These are phyloP conservation scores for Polydrusus cervinus DNA, from an alignment of 2,888 invertebrate genomes.

Conservation along the genomic window DNA sequence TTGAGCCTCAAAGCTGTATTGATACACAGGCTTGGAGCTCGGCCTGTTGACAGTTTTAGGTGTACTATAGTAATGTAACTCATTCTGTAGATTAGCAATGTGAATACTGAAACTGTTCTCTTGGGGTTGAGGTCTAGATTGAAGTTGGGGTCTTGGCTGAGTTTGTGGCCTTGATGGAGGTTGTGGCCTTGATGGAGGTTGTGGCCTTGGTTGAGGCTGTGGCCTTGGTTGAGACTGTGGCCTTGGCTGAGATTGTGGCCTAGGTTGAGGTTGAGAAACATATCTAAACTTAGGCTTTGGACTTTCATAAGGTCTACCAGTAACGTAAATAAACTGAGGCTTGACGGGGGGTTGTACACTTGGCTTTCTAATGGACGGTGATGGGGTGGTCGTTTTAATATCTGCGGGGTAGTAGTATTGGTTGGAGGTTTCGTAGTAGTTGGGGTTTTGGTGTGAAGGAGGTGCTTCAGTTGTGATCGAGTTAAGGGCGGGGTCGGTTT, in stretches of 20 bases:
- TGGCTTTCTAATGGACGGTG: conserved; percentile 58
- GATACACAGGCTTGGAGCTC: conserved; percentile 77
- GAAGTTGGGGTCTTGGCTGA: conserved; percentile 14
- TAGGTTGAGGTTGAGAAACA: conserved; percentile 28
- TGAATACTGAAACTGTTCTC: conserved; percentile 77
- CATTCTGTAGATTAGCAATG: conserved; percentile 79
- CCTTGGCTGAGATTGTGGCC: conserved; percentile 6
- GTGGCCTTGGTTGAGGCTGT: too few species aligned
- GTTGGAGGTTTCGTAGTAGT: conserved; percentile 50
- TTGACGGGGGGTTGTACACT: conserved; percentile 54
- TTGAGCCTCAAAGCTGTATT: conserved; percentile 82
- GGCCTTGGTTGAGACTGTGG: too few species aligned
- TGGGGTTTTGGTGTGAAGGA: conserved; percentile 52
- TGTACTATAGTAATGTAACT: conserved; percentile 76
- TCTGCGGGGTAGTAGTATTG: conserved; percentile 35
- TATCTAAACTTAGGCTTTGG: conserved; percentile 63
- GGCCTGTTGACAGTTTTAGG: conserved; percentile 56
- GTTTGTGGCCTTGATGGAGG: conserved; percentile 30
- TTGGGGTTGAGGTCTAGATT: conserved; percentile 50
- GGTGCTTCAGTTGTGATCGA: conserved; percentile 56
- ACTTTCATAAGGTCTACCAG: conserved; percentile 61
- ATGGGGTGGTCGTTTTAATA: conserved; percentile 18
- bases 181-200: too few species aligned
- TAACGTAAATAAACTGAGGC: conserved; percentile 67
- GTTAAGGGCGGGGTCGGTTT: conserved; percentile 63